Percentiles rank a stretch among this genome's conserved stretches.
These are phyloP conservation scores for Nerophis lumbriciformis DNA, from an alignment of 2,113 vertebrate species.

Conservation along the genomic window DNA sequence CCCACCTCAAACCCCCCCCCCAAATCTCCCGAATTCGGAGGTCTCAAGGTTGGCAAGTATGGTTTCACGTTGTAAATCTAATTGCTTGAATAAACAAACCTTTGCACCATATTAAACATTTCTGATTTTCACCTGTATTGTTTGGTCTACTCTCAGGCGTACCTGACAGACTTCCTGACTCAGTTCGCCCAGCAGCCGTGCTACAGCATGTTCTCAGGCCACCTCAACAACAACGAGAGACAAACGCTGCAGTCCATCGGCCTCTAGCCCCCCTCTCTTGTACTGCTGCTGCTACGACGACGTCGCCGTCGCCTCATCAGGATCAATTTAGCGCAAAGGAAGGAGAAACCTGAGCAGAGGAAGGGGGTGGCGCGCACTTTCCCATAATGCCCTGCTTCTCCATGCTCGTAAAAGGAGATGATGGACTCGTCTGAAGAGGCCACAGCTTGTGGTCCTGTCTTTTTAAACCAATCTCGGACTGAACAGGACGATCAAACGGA, in stretches of 20 bases:
- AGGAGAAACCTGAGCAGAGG: constrained; percentile 3
- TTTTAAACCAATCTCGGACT: constrained; percentile 25
- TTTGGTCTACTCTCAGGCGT: constrained; percentile 72
- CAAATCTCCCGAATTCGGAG: no score
- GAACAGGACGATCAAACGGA: constrained; percentile 17
- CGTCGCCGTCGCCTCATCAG: constrained; percentile 28
- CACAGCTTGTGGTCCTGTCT: constrained; percentile 22
- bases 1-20: no score
- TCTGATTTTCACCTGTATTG: not conserved
- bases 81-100: not conserved
- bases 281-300: constrained; percentile 2
- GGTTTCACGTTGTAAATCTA: no score
- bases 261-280: constrained; percentile 67
- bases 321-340: constrained; percentile 24
- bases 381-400: constrained; percentile 24
- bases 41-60: no score
- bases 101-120: not conserved
- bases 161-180: constrained; percentile 93
- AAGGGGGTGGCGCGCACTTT: constrained; percentile 28
- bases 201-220: constrained; percentile 92
- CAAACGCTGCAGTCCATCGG: constrained; percentile 89
- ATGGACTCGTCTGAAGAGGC: not conserved
- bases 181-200: constrained; percentile 98
- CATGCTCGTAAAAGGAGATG: constrained; percentile 17
- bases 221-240: constrained; percentile 88